Base-by-base conservation (phyloP, 37 sponge, comb jelly and placozoan genomes). In the Cladorhizidae sp. region DNA sequence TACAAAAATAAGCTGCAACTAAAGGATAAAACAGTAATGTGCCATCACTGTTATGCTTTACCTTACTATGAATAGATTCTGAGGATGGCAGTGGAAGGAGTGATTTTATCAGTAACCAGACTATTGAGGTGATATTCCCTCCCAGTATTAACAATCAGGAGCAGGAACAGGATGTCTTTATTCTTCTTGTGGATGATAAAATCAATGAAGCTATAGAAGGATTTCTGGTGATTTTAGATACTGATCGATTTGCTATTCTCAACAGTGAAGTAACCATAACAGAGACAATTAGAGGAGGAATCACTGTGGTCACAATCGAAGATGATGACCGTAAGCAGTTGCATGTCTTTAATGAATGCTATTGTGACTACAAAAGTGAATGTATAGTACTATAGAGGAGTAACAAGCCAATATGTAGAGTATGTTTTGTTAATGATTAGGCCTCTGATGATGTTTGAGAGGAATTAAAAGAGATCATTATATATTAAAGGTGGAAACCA, bases 271-370 rank as follows among this genome's bases (percentile, higher is more conserved):
- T 8, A 22, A 22, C 5, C 1, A 15, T n/a, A n/a, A n/a, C n/a
- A 40, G 14, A 22, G 2, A 3, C 41, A 41, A 5, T 41, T 17
- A 55, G 36, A 74, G 36, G 57, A 8, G 73, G 73, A 25, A 28
- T 74, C 1, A 74, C 74, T 55, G 35, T 74, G 2, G 74, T 54
- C 31, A 52, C 2, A 1, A 52, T 74, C 6, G 57, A 22, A 28
- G 74, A 74, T 55, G 57, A 74, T 31, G 74, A 74, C 45, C 74
- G 74, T 74, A 74, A 74, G 74, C 54, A 6, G 35, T 2, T 23
- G 23, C n/a, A n/a, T n/a, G n/a, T n/a, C n/a, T n/a, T n/a, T n/a
- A n/a, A n/a, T n/a, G n/a, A n/a, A n/a, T n/a, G n/a, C n/a, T n/a
- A n/a, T n/a, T n/a, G n/a, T n/a, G n/a, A n/a, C n/a, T n/a, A n/a